These are phyloP conservation scores for Standfussiana lucernea DNA, from an alignment of 2,888 invertebrate species.

Conservation along the genomic window DNA sequence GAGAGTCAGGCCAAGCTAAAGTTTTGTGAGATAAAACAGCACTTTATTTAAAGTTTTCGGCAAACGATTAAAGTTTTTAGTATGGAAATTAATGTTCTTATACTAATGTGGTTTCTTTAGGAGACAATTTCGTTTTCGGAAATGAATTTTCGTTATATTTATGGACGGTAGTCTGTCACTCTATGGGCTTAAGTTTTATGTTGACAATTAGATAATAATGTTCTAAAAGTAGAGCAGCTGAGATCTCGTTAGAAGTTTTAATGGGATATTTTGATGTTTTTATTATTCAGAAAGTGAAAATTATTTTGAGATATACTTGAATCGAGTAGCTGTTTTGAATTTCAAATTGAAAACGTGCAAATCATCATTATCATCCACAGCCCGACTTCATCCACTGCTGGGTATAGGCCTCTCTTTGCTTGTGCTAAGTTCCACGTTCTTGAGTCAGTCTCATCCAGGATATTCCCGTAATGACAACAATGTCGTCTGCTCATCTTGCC, in stretches of 20 bases:
- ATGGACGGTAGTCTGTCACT: neutral
- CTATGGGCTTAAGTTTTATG: conserved; percentile 2
- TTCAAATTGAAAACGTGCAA: neutral
- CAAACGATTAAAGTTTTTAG: conserved; percentile 49
- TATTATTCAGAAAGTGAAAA: neutral
- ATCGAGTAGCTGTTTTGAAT: neutral
- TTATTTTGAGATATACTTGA: neutral
- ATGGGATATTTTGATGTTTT: conserved; percentile 4
- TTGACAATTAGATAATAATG: conserved; percentile 11
- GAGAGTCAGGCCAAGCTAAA: conserved; percentile 31
- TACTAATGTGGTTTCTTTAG: conserved; percentile 30
- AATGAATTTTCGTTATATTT: conserved; percentile 34
- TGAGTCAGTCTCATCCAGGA: too few relatives aligned
- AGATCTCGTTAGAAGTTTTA: conserved; percentile 16
- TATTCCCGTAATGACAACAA: too few relatives aligned
- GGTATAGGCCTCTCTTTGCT: too few relatives aligned
- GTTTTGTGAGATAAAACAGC: conserved; percentile 42
- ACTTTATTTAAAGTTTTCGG: conserved; percentile 50
- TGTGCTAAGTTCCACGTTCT: too few relatives aligned
- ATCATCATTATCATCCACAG: too few relatives aligned
- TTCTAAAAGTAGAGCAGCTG: conserved; percentile 1
- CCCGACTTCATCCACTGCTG: too few relatives aligned
- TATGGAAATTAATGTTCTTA: conserved; percentile 33
- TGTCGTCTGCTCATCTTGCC: too few relatives aligned
- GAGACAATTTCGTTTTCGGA: conserved; percentile 31